phyloP scores from a whole-genome alignment of 1,140 invertebrate species.

The Musca vetustissima region DNA sequence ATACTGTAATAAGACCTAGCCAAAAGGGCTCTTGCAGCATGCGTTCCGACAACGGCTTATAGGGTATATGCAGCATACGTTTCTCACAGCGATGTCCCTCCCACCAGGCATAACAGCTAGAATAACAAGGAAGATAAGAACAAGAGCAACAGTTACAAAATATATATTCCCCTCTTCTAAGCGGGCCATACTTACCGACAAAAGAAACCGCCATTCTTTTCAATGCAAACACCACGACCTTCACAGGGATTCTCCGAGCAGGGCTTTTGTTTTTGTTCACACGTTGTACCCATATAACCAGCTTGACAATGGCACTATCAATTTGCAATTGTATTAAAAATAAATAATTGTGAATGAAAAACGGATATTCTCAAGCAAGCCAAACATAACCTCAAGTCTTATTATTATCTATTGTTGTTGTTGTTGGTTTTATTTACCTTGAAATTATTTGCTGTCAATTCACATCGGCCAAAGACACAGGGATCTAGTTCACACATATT shows the following conservation, averaged over 20 bases:
- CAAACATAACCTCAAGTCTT: background rate
- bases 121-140: background rate
- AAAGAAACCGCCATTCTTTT: conserved; percentile 64
- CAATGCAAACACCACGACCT: conserved; percentile 67
- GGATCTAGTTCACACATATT: conserved; percentile 72
- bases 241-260: conserved; percentile 72
- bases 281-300: conserved; percentile 67
- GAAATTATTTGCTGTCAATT: conserved; percentile 60
- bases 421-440: conserved; percentile 33
- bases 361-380: no score
- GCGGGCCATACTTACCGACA: conserved; percentile 61
- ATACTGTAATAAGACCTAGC: conserved; percentile 78
- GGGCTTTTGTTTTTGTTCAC: conserved; percentile 66
- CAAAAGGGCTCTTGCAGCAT: conserved; percentile 84
- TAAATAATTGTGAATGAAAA: no score
- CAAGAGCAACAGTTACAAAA: background rate
- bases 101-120: conserved; percentile 71
- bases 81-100: conserved; percentile 66
- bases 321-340: background rate
- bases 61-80: conserved; percentile 66
- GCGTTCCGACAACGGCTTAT: conserved; percentile 68
- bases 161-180: no score
- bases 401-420: no score
- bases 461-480: conserved; percentile 70
- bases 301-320: conserved; percentile 64